Evolutionary conservation across 2,113 vertebrate genomes (phyloP).

Genomic region (Condylura cristata): DNA sequence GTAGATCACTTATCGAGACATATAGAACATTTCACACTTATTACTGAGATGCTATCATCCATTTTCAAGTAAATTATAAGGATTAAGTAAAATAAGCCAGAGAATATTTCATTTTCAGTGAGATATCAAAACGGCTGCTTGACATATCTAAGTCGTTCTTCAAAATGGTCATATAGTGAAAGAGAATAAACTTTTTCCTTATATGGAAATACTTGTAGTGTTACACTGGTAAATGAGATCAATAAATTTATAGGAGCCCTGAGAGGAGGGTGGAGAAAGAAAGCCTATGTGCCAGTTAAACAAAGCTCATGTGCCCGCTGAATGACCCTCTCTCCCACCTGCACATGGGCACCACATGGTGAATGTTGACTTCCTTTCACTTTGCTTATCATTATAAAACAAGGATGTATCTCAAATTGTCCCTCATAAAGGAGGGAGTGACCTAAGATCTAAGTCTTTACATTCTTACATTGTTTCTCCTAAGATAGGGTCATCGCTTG

Average conservation of each 20-base stretch:
- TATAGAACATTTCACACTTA: background rate
- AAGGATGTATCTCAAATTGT: background rate
- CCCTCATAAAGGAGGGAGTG: slow-evolving; percentile 10
- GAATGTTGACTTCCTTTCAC: background rate
- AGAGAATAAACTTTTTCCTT: background rate
- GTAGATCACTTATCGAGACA: background rate
- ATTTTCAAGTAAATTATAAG: background rate
- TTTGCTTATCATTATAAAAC: slow-evolving; percentile 19
- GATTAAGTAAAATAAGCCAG: slow-evolving; percentile 5
- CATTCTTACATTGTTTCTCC: background rate
- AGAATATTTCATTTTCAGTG: background rate
- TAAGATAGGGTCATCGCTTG: background rate
- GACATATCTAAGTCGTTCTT: background rate
- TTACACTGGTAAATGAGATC: background rate
- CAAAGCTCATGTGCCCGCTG: background rate
- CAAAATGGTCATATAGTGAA: background rate
- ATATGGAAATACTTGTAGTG: background rate
- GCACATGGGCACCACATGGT: background rate
- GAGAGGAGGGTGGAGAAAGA: background rate
- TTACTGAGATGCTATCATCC: background rate
- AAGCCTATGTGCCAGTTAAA: background rate
- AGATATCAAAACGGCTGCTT: background rate
- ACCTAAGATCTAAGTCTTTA: background rate
- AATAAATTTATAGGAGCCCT: background rate
- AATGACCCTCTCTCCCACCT: background rate